These are phyloP conservation scores for cattle (Bos taurus) DNA, from an alignment of 2,113 vertebrate genomes.

Conservation along the genomic window DNA sequence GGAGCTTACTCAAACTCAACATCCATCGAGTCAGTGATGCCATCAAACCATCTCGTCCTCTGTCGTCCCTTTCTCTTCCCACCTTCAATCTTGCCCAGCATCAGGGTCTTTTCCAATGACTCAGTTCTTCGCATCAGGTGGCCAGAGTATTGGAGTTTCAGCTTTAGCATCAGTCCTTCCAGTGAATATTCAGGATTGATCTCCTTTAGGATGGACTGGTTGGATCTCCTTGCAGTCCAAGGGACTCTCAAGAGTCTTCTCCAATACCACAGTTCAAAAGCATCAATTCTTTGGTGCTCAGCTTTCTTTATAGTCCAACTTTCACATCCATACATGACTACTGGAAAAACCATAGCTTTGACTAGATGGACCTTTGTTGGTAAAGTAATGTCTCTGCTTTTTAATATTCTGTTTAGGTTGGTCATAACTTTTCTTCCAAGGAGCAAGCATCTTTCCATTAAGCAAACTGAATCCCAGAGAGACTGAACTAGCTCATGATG, in stretches of 20 bases:
- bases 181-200: neutral
- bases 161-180: neutral
- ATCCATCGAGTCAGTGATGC: neutral
- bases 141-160: neutral
- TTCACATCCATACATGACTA: neutral
- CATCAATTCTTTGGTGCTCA: neutral
- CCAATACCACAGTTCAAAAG: neutral
- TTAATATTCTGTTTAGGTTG: neutral
- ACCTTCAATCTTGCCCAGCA: neutral
- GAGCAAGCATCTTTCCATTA: neutral
- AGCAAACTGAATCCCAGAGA: neutral
- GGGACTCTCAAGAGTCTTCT: neutral
- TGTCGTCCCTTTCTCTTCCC: neutral
- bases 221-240: neutral
- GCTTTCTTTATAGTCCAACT: neutral
- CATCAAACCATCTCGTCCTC: neutral
- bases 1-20: neutral
- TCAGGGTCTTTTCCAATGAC: neutral
- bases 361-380: neutral
- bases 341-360: neutral
- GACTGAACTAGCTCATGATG: neutral
- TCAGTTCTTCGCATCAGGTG: neutral
- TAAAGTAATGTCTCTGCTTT: neutral
- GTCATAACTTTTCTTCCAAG: neutral
- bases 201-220: neutral